Conservation (phyloP, 2,113 vertebrate genomes). For the Fregetta grallaria region DNA sequence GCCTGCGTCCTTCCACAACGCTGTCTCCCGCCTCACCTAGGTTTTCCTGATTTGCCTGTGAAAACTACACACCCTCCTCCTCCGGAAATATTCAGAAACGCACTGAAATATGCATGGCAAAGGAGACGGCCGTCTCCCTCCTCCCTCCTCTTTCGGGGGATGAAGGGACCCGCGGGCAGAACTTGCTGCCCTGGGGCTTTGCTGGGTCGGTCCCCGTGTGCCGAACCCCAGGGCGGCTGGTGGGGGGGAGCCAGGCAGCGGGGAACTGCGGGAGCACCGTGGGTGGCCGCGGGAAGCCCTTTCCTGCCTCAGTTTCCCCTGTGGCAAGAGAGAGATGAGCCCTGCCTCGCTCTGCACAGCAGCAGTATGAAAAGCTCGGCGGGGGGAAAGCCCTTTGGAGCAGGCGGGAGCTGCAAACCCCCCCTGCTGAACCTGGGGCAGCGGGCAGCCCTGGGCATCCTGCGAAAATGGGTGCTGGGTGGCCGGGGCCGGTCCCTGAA, state of each 20-base stretch:
- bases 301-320: slow-evolving; percentile 37
- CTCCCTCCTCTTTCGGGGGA: neutral
- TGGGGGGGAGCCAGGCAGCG: neutral
- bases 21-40: neutral
- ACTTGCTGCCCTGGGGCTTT: neutral
- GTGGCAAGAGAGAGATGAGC: neutral
- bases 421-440: neutral
- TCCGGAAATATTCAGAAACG: neutral
- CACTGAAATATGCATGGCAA: neutral
- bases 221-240: neutral
- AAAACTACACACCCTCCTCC: slow-evolving; percentile 40
- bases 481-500: neutral
- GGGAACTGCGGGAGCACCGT: neutral
- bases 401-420: neutral
- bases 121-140: neutral
- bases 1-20: neutral
- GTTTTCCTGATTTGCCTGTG: slow-evolving; percentile 48
- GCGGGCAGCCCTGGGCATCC: neutral
- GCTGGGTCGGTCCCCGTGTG: neutral
- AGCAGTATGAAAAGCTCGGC: neutral
- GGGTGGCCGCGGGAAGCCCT: neutral
- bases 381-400: neutral
- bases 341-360: neutral
- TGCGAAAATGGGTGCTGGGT: neutral
- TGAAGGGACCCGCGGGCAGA: neutral